A percentile compares a stretch with the other conserved stretches of the same genome.
Conservation (phyloP, 2,888 invertebrate genomes). For the Dione vanillae region DNA sequence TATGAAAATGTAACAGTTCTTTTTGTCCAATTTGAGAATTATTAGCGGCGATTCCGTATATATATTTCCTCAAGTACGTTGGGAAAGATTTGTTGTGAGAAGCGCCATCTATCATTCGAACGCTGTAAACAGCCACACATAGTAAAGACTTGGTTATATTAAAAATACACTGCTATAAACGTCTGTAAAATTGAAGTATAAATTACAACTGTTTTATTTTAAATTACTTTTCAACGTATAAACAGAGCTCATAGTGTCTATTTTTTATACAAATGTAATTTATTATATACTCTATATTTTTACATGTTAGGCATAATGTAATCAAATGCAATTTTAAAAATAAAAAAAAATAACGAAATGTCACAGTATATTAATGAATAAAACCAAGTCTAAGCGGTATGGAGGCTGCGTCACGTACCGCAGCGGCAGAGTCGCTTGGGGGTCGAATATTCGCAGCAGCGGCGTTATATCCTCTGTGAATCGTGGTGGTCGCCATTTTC, state of each 20-base stretch:
- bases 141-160: constrained; percentile 21
- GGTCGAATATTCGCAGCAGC: constrained; percentile 91
- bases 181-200: not conserved
- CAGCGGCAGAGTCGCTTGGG: constrained; percentile 84
- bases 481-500: constrained; percentile 93
- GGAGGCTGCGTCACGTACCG: constrained; percentile 72
- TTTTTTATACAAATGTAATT: not conserved
- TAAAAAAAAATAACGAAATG: not conserved
- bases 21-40: constrained; percentile 10
- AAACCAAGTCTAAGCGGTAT: not conserved
- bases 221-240: no score
- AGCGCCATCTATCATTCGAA: constrained; percentile 69
- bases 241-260: no score
- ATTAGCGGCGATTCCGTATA: constrained; percentile 26
- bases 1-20: not conserved
- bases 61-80: constrained; percentile 34
- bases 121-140: constrained; percentile 43
- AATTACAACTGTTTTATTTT: not conserved
- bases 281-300: not conserved
- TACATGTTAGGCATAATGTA: not conserved
- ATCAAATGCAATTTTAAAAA: not conserved
- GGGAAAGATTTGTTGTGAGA: constrained; percentile 32
- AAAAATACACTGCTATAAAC: constrained; percentile 40
- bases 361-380: constrained; percentile 1
- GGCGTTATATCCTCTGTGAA: constrained; percentile 91